Conservation (phyloP, 1,140 invertebrate genomes). For the Colletes gigas region DNA sequence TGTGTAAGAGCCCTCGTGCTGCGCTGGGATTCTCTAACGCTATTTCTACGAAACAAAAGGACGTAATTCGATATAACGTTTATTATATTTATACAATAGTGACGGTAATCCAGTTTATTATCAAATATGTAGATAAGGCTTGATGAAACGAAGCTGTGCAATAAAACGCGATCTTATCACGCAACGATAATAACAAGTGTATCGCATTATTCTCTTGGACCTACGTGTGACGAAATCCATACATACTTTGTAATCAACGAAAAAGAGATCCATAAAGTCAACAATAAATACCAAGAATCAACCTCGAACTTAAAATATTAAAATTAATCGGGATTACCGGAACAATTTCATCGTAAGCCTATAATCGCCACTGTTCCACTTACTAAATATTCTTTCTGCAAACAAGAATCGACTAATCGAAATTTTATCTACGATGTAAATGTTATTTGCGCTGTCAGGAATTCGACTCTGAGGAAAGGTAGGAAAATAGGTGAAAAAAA, state of each 20-base stretch:
- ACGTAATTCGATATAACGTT: constrained; percentile 8
- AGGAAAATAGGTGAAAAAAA: no score
- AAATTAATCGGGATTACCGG: no score
- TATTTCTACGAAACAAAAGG: no score
- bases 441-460: no score
- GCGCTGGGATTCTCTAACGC: no score
- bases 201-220: not conserved
- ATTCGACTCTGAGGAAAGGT: no score
- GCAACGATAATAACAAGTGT: not conserved
- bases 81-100: constrained; percentile 3
- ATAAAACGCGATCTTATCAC: constrained; percentile 8
- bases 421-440: no score
- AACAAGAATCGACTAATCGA: no score
- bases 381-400: no score
- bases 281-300: not conserved
- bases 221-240: not conserved
- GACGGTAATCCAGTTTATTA: constrained; percentile 11
- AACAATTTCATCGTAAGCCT: no score
- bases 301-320: not conserved
- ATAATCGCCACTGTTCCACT: no score
- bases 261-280: not conserved
- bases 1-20: no score
- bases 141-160: not conserved
- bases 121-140: constrained; percentile 7
- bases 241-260: not conserved